These are phyloP conservation scores for Poeciliopsis turneri DNA, from an alignment of 2,797 vertebrate genomes.

Conservation along the genomic window DNA sequence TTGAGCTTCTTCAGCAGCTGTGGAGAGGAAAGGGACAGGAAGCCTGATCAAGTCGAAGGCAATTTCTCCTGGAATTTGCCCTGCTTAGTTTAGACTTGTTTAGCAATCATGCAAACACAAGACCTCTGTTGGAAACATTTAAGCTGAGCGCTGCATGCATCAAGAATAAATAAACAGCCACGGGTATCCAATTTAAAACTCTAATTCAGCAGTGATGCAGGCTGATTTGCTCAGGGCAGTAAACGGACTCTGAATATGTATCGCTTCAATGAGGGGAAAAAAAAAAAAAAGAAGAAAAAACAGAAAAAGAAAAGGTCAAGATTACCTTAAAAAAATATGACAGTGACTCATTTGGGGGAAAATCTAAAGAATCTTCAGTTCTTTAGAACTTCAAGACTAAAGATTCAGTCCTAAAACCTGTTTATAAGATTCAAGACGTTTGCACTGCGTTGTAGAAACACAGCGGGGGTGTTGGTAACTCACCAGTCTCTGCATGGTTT, in stretches of 20 bases:
- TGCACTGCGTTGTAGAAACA: not conserved
- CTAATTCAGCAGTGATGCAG: conserved; percentile 6
- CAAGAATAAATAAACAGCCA: not conserved
- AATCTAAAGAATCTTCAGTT: not conserved
- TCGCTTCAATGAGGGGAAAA: not conserved
- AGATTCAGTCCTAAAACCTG: not conserved
- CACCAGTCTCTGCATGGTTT: conserved; percentile 99
- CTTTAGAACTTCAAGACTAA: not conserved
- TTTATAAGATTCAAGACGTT: not conserved
- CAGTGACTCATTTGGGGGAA: not conserved
- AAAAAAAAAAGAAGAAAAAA: not conserved
- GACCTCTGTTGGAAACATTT: not conserved
- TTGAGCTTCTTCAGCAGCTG: not conserved
- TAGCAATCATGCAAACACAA: not conserved
- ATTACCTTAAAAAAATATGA: not conserved
- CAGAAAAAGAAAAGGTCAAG: too few relatives aligned
- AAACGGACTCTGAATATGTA: not conserved
- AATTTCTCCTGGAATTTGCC: conserved; percentile 4
- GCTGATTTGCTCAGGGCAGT: not conserved
- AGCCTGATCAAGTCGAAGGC: not conserved
- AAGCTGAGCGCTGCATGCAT: not conserved
- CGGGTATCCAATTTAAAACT: not conserved
- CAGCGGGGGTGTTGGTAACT: conserved; percentile 47
- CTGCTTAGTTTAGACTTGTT: conserved; percentile 1
- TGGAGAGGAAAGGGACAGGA: not conserved